Evolutionary conservation across 1,140 invertebrate genomes (phyloP), one percentile per base, ranked within the genome.

Genomic region (Goniozus legneri): DNA sequence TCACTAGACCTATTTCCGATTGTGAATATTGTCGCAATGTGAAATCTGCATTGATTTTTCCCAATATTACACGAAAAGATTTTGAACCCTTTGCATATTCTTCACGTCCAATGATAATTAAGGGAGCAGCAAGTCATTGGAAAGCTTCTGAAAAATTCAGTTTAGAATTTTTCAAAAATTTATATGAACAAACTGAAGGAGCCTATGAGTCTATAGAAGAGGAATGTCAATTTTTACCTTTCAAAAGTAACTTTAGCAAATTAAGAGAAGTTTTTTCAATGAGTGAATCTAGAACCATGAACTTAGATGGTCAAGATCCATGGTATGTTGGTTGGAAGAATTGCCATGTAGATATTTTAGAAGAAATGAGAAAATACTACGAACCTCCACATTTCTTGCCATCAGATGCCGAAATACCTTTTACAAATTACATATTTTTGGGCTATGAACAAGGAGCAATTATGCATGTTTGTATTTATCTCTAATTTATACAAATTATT

Each of bases 241-340:
- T 95, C 63, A 86, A 89, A 67, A 92, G 91, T 13, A 83, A 92
- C 66, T 86, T 95, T 58, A 80, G 82, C 38, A 83, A 82, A 27
- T 65, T 95, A 24, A 73, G 78, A 43, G 84, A 95, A 64, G 89
- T 92, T 14, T 87, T 95, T 63, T 77, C 80, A 33, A 90, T 92
- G 87, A 80, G 81, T 1, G 65, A 80, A 22, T 77, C 77, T 30
- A 79, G 90, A 59, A 82, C 84, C 0, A 70, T 76, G 36, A 82
- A 87, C 68, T 65, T 71, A 34, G 75, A 77, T 12, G 82, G 81
- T 4, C 71, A 84, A 58, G 75, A 82, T 22, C 82, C 88, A 1
- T 95, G 92, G 92, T 95, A 95, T 75, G 84, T 95, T 46, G 92
- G 92, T 48, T 95, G 92, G 91, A 92, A 82, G 50, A 95, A 95